Evolutionary conservation across 2,113 vertebrate genomes (phyloP), one percentile per base, ranked within the genome.

Genomic region (Dicrurus megarhynchus): DNA sequence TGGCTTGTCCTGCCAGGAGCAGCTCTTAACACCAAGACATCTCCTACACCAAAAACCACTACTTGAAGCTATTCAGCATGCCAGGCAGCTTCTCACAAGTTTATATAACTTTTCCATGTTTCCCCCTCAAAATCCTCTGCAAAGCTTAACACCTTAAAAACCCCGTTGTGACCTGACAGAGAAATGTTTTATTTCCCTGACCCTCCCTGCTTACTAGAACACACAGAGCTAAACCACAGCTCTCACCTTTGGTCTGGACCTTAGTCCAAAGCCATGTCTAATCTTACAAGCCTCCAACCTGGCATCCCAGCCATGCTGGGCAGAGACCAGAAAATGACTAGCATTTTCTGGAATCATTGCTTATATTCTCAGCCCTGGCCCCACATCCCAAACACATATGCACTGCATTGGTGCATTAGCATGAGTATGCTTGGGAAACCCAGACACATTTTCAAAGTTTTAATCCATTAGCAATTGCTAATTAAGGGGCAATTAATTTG

Each of bases 401-500:
- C 26, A 5, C 32, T 3, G 0, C 46, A 19, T 0, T 21, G 41
- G 60, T 4, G 0, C 32, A 24, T 59, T 47, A 89, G 41, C 61
- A 35, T 7, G 1, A 69, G 44, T 4, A 4, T 32, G 2, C 28
- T 37, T 4, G 1, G 30, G 41, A 82, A 90, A 94, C 11, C 2
- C 22, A 64, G 67, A 56, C 26, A 9, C 57, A 71, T 71, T 89
- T 87, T 71, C 69, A 65, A 89, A 87, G 82, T 76, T 83, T 85
- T 76, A 83, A 80, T 85, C 44, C 82, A 74, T 93, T 83, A 95
- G 64, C 73, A 60, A 82, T 60, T n/a, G 44, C 69, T 94, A 94
- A 91, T 87, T 87, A 89, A 89, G 57, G 74, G 60, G 37, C 59
- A 93, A 87, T 87, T 84, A 93, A 96, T 85, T 33, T 71, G 81